phyloP scores from a whole-genome alignment of 2,888 invertebrate species.

The Sarcophaga caerulescens region DNA sequence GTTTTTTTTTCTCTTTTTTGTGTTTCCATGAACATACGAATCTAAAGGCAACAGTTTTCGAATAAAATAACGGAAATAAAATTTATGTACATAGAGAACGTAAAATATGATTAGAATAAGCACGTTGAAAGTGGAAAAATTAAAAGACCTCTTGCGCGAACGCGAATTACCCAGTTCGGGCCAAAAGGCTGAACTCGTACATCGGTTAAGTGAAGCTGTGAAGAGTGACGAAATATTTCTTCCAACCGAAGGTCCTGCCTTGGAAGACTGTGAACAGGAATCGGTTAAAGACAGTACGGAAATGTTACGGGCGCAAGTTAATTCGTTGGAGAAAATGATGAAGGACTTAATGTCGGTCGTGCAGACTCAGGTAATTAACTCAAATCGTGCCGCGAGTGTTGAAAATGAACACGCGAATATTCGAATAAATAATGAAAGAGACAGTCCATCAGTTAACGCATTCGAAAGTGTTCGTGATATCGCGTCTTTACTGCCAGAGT shows the following conservation, averaged over 20 bases:
- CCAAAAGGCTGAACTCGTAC: constrained; percentile 10
- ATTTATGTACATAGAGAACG: no score
- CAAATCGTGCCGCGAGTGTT: background rate
- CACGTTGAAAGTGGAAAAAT: constrained; percentile 12
- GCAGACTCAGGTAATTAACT: constrained; percentile 22
- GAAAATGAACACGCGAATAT: background rate
- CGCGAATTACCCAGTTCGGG: constrained; percentile 20
- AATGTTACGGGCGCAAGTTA: constrained; percentile 3
- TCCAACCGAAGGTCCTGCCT: no score
- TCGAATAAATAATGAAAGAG: no score
- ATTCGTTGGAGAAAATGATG: constrained; percentile 31
- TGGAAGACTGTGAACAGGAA: no score
- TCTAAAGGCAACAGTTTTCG: no score
- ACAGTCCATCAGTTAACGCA: background rate
- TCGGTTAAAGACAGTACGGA: background rate
- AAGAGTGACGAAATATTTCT: background rate
- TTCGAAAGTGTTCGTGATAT: constrained; percentile 41
- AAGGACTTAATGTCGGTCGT: constrained; percentile 43
- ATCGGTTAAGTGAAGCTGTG: constrained; percentile 24
- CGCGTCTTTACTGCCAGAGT: constrained; percentile 46
- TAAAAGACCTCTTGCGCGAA: constrained; percentile 16
- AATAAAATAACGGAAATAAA: no score
- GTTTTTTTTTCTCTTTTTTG: no score
- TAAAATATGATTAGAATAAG: constrained; percentile 28
- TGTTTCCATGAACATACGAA: no score